A percentile compares a stretch with the other conserved stretches of the same genome.
Conservation (phyloP, 2,113 vertebrate species). For the Tympanuchus pallidicinctus region DNA sequence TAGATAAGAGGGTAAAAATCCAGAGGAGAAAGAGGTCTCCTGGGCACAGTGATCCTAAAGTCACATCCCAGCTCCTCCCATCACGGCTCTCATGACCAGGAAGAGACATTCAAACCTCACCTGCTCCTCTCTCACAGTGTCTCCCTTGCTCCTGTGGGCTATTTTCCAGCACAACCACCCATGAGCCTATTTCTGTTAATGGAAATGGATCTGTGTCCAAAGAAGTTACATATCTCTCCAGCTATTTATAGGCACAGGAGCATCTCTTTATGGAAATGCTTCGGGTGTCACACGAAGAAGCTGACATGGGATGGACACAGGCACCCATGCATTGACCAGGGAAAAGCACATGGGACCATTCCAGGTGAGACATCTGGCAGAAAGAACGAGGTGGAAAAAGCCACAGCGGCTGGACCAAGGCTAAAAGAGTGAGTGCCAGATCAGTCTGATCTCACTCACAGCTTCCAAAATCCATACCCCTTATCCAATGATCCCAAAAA, state of each 20-base stretch:
- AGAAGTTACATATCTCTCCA: not conserved
- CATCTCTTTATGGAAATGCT: not conserved
- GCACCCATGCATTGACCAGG: accelerated
- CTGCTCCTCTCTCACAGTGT: not conserved
- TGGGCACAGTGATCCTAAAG: not conserved
- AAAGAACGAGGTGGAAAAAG: not conserved
- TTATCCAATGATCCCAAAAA: not conserved
- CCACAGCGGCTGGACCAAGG: accelerated
- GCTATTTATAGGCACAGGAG: constrained; percentile 31
- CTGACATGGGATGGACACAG: accelerated
- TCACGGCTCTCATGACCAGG: not conserved
- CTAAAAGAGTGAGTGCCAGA: not conserved
- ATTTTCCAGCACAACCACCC: not conserved
- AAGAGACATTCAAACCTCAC: not conserved
- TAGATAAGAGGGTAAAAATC: not conserved
- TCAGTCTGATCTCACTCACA: too few species aligned
- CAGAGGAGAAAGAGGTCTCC: not conserved
- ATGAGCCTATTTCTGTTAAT: not conserved
- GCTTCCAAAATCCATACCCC: not conserved
- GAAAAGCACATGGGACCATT: accelerated
- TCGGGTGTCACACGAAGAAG: not conserved
- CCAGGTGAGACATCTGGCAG: not conserved
- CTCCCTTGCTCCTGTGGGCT: not conserved
- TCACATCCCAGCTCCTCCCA: not conserved
- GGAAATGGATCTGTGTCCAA: not conserved